Base-by-base conservation (phyloP, 2,113 vertebrate species). In the Dunckerocampus dactyliophorus region DNA sequence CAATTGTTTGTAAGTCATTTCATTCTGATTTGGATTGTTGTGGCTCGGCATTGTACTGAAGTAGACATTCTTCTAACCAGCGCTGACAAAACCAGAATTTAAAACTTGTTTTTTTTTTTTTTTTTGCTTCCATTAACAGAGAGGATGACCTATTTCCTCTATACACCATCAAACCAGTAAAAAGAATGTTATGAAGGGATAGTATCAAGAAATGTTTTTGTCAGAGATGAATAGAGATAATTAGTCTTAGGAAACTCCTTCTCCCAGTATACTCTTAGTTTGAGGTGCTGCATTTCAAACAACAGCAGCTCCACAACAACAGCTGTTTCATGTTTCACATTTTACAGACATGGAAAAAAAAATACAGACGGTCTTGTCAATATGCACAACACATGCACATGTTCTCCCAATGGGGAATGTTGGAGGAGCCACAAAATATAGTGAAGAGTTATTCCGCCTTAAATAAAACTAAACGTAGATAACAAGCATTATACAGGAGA, bases 251-350 rank as follows among this genome's bases (percentile, higher is more conserved):
- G 22, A 63, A 50, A 59, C 3, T 17, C 39, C 50, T 8, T 21
- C 62, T 51, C 20, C 14, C 11, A 13, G 39, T 52, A 14, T 42
- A 42, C 20, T 54, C 51, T 50, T 47, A 56, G 47, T 14, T 49
- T 62, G 55, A 50, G n/a, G 56, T 46, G 63, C 75, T 69, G 63
- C 56, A 45, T 73, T 78, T 72, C 65, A 74, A 39, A 39, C 37
- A 42, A 20, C 34, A 13, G 34, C 52, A 34, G 28, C 15, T 34
- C n/a, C 16, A 39, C 53, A 20, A 55, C 53, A 55, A 55, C 52
- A 55, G 37, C 49, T 51, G 58, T 46, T 57, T 1, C 8, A 47
- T 63, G 48, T 52, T 39, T 59, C 37, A 56, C n/a, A 57, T 58
- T 59, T 47, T 39, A 62, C 58, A 53, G 47, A 60, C 60, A 62